phyloP scores from a whole-genome alignment of 2,797 vertebrate genomes.

The Discoglossus pictus region DNA sequence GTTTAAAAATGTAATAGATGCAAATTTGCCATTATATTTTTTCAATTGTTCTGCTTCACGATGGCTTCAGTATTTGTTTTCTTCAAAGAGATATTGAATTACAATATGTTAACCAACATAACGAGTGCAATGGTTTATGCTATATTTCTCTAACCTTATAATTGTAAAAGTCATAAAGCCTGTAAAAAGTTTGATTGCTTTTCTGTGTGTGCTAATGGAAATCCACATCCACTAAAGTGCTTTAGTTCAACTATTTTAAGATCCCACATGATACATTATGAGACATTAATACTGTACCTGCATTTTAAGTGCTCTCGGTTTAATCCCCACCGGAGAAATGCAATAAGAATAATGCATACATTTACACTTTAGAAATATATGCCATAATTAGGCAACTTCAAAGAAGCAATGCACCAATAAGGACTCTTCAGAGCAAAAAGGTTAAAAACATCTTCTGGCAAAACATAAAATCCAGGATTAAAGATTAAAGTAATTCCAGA shows the following conservation, averaged over 20 bases:
- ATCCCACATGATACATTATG: conserved; percentile 35
- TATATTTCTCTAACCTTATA: conserved; percentile 32
- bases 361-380: conserved; percentile 33
- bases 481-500: too few relatives aligned
- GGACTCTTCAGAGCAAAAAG: not conserved
- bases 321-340: conserved; percentile 30
- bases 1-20: conserved; percentile 14
- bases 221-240: conserved; percentile 24
- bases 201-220: conserved; percentile 44
- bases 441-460: too few relatives aligned
- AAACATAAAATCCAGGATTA: too few relatives aligned
- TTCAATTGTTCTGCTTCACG: conserved; percentile 17
- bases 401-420: conserved; percentile 6
- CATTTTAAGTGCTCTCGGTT: conserved; percentile 32
- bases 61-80: conserved; percentile 21
- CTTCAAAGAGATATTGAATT: not conserved
- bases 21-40: conserved; percentile 18
- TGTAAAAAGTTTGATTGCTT: conserved; percentile 35
- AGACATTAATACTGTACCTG: conserved; percentile 45
- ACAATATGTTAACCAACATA: conserved; percentile 7
- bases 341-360: conserved; percentile 26
- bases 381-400: conserved; percentile 19
- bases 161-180: conserved; percentile 36
- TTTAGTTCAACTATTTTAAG: conserved; percentile 27
- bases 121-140: conserved; percentile 4